phyloP scores from a whole-genome alignment of 2,888 invertebrate species.

The Eilema griseolum region DNA sequence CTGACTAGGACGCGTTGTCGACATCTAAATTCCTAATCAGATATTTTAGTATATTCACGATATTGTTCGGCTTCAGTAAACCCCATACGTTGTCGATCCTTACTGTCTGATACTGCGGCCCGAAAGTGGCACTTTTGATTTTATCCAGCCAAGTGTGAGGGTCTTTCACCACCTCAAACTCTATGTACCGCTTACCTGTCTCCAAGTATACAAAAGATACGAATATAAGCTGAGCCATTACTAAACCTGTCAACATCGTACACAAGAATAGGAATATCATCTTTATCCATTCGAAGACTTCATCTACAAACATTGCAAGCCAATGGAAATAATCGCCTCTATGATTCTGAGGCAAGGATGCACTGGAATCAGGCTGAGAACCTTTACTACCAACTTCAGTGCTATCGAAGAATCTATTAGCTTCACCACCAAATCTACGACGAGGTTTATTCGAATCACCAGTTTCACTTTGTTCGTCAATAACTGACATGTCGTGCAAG shows the following conservation, averaged over 20 bases:
- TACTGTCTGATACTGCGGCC: conserved; percentile 62
- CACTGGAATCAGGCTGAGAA: conserved; percentile 36
- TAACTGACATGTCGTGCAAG: conserved; percentile 57
- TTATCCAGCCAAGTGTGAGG: conserved; percentile 64
- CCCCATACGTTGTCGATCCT: conserved; percentile 65
- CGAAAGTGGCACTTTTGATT: conserved; percentile 61
- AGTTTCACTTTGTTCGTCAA: conserved; percentile 39
- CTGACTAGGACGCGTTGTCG: background rate
- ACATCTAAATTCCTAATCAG: conserved; percentile 46
- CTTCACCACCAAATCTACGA: conserved; percentile 23
- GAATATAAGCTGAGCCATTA: conserved; percentile 64
- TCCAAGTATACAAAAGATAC: conserved; percentile 56
- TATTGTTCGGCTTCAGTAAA: conserved; percentile 61
- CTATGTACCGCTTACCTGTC: conserved; percentile 65
- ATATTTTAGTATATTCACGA: conserved; percentile 66
- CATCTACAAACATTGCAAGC: background rate
- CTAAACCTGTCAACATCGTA: conserved; percentile 59
- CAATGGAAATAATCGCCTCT: background rate
- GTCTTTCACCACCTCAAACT: conserved; percentile 60
- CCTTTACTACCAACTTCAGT: conserved; percentile 19
- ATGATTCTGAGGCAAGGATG: conserved; percentile 9
- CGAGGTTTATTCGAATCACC: conserved; percentile 35
- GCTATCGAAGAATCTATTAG: conserved; percentile 10
- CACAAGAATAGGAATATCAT: conserved; percentile 61
- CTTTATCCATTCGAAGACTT: conserved; percentile 49